Conservation (phyloP, 1,140 invertebrate genomes). For the Oedothorax gibbosus region DNA sequence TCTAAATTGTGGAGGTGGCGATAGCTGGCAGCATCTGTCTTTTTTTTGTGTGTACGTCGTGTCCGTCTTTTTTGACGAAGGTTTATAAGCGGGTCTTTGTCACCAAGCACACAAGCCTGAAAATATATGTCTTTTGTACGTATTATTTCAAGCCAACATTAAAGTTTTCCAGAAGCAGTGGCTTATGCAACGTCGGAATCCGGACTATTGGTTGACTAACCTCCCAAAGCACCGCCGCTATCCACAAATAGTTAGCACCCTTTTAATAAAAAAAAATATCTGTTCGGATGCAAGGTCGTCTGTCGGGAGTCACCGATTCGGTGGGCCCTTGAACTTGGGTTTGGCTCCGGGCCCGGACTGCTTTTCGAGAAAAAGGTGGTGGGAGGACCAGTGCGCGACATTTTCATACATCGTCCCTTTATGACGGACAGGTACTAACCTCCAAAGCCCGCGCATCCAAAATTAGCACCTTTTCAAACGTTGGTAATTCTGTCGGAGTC, state of each 20-base stretch:
- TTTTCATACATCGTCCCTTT: too few species aligned
- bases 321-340: constrained; percentile 47
- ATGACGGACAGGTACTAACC: constrained; percentile 23
- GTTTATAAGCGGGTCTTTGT: too few species aligned
- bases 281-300: neutral
- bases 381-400: neutral
- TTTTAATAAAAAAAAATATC: neutral
- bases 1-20: too few species aligned
- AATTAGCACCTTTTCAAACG: constrained; percentile 45
- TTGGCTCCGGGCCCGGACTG: constrained; percentile 33
- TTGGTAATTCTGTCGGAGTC: neutral
- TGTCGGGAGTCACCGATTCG: neutral
- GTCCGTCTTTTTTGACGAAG: too few species aligned
- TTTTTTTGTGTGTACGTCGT: too few species aligned
- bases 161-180: neutral
- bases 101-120: too few species aligned
- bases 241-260: constrained; percentile 52
- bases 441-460: constrained; percentile 19
- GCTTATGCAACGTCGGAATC: neutral
- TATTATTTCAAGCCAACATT: neutral
- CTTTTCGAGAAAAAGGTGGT: constrained; percentile 7
- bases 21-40: too few species aligned
- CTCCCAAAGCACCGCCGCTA: constrained; percentile 10
- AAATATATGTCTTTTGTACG: too few species aligned
- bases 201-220: constrained; percentile 40